Percentiles rank a stretch among this genome's conserved stretches.
Evolutionary conservation across 2,888 invertebrate species (phyloP).

Genomic region (Torymus texanus): DNA sequence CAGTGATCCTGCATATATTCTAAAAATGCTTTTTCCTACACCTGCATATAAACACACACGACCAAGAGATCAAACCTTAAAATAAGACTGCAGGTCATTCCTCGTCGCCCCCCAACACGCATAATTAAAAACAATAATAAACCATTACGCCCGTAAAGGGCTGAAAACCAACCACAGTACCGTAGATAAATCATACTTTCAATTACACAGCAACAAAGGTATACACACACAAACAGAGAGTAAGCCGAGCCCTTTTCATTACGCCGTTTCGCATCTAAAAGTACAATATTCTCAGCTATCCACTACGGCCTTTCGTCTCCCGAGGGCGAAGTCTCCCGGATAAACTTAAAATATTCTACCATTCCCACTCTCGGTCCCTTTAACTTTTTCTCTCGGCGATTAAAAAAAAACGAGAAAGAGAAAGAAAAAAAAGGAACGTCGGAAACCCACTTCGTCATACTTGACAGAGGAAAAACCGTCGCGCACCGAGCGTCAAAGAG

Average conservation of each 20-base stretch:
- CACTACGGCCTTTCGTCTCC: neutral
- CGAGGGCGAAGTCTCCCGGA: neutral
- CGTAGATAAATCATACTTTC: no score
- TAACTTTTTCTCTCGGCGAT: constrained; percentile 1
- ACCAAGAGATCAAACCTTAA: no score
- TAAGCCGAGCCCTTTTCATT: neutral
- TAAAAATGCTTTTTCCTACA: no score
- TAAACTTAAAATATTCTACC: neutral
- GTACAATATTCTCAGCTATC: constrained; percentile 4
- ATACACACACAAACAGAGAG: no score
- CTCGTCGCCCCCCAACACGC: no score
- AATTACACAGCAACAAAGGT: no score
- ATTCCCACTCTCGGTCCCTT: neutral
- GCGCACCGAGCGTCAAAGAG: constrained; percentile 21
- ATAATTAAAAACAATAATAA: no score
- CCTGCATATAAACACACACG: no score
- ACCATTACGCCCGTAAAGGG: no score
- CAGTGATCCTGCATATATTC: no score
- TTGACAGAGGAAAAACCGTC: constrained; percentile 18
- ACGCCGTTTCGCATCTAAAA: neutral
- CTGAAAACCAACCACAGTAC: no score
- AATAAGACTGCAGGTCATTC: no score
- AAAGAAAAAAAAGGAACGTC: neutral
- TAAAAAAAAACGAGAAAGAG: neutral
- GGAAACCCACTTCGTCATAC: constrained; percentile 6